Conservation (phyloP, 1,140 invertebrate genomes). For the Drosophila yakuba region DNA sequence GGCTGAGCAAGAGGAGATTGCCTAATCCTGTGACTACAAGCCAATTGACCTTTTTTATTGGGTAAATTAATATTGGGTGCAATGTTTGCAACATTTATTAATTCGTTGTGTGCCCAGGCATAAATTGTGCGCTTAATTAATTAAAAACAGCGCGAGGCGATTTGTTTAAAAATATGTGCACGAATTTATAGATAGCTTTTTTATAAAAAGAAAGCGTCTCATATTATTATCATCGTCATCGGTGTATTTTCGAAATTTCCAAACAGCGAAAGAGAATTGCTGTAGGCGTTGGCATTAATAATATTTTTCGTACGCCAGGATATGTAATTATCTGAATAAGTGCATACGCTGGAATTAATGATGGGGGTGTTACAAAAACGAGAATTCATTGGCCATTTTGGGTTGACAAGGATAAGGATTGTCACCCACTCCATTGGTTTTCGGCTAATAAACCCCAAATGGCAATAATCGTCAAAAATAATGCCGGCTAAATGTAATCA, state of each 20-base stretch:
- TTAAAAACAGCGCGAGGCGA: constrained; percentile 50
- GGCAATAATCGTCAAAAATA: constrained; percentile 68
- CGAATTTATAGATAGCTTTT: constrained; percentile 27
- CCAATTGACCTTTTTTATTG: constrained; percentile 55
- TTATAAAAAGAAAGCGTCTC: constrained; percentile 26
- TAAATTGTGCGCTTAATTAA: constrained; percentile 65
- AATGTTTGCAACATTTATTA: constrained; percentile 53
- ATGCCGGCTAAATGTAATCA: constrained; percentile 62
- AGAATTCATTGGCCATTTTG: constrained; percentile 40
- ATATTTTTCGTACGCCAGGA: constrained; percentile 42
- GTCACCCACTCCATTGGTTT: neutral
- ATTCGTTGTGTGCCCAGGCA: constrained; percentile 36
- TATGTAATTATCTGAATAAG: constrained; percentile 62
- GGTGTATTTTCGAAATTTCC: constrained; percentile 41
- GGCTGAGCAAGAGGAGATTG: constrained; percentile 25
- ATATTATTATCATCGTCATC: constrained; percentile 35
- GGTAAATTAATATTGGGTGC: constrained; percentile 34
- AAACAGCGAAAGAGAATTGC: constrained; percentile 28
- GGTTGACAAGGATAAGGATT: constrained; percentile 42
- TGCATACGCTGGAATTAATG: constrained; percentile 51
- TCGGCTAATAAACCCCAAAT: constrained; percentile 52
- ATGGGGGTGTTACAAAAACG: constrained; percentile 29
- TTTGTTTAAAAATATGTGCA: constrained; percentile 50
- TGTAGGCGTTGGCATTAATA: constrained; percentile 47
- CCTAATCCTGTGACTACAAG: constrained; percentile 39